These are phyloP conservation scores for Chloroceryle amazona DNA, from an alignment of 2,797 vertebrate species.

Conservation along the genomic window DNA sequence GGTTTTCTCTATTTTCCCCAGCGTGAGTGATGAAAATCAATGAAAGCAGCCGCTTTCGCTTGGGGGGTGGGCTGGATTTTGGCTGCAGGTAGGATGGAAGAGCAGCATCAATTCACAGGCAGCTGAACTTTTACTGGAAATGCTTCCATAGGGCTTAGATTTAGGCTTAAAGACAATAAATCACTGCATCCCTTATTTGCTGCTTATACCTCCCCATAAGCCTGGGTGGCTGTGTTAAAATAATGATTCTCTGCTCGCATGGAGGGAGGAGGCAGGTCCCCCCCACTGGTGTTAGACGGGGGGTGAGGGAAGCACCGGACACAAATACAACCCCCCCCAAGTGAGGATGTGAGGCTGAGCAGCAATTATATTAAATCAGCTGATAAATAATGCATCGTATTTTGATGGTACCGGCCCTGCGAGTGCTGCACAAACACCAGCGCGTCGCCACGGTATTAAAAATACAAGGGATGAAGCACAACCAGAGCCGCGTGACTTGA, in stretches of 20 bases:
- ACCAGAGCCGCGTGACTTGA: background rate
- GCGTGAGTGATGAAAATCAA: background rate
- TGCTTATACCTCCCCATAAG: background rate
- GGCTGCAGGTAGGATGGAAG: background rate
- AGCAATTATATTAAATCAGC: constrained; percentile 18
- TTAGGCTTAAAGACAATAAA: background rate
- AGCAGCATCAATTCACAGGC: background rate
- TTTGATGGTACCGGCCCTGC: background rate
- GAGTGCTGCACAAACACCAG: background rate
- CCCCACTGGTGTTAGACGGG: background rate
- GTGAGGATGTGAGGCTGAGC: background rate
- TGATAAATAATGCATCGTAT: constrained; percentile 40
- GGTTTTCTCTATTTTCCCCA: rapidly evolving
- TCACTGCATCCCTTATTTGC: background rate
- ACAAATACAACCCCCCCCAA: rapidly evolving
- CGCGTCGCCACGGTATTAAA: background rate
- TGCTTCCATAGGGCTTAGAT: background rate
- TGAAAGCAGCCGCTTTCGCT: background rate
- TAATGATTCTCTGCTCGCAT: background rate
- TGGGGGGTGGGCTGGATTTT: background rate
- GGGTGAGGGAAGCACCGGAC: background rate
- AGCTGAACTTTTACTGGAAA: background rate
- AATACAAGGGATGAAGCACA: background rate
- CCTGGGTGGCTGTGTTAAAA: background rate
- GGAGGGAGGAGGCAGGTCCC: background rate